Base-by-base conservation (phyloP, 2,888 invertebrate species). In the Formica aserva region DNA sequence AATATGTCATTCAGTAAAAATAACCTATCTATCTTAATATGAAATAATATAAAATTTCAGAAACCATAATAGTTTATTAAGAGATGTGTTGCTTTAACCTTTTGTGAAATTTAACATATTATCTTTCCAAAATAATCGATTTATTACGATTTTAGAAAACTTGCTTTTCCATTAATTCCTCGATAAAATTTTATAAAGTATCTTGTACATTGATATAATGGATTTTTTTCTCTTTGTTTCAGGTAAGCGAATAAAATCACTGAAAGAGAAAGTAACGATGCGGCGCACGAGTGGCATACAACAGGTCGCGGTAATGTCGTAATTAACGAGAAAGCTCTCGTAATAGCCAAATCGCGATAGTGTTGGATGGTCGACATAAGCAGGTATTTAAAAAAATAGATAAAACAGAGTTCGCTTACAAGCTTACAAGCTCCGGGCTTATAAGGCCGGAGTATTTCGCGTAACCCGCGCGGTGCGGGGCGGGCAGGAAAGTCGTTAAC, bases 201-300 rank as follows among this genome's bases (percentile, higher is more conserved):
- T 45, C 22, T 74, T 8, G 57, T 52, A 41, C 41, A 11, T 55
- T 11, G 29, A 74, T 57, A 35, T 80, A 80, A 77, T 52, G 15
- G 6, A 26, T 15, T 67, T 60, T 41, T 45, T 83, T 85, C 78
- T 87, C 84, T 91, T 62, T 93, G 93, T 93, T 93, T 67, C 89
- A 93, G 89, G 89, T 89, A 87, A 89, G 89, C 85, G 69, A 26
- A 41, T 45, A 35, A 9, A 65, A 72, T n/a, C 87, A 87, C 88
- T 55, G 22, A 26, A 22, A 18, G 32, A 26, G 67, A 67, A 60
- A 65, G 57, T 60, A 66, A 15, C 60, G 82, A 77, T 71, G 75
- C 67, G 38, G 72, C 26, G 38, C 13, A 29, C 69, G 35, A 63
- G 18, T 38, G 65, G 48, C 4, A 32, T 32, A 85, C 86, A 83